Percentiles rank a stretch among this genome's conserved stretches.
Conservation (phyloP, 2,888 invertebrate genomes). For the Augochlorella aurata region DNA sequence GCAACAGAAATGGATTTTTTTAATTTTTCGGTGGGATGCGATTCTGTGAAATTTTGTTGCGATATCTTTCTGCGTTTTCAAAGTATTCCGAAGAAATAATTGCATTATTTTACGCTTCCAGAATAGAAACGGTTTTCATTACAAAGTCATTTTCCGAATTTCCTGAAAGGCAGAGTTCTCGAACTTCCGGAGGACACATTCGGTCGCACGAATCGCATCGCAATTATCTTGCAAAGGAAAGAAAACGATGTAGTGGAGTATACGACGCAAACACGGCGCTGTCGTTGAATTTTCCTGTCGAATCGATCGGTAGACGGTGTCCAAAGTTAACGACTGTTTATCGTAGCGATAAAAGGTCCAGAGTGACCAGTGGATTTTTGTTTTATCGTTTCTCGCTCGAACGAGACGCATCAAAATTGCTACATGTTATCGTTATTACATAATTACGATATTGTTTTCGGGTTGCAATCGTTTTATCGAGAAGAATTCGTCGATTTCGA, state of each 20-base stretch:
- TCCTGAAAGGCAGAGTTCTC: background rate
- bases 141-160: background rate
- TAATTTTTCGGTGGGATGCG: background rate
- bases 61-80: background rate
- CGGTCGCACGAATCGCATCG: background rate
- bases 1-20: background rate
- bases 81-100: background rate
- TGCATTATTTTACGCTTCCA: background rate
- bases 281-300: slow-evolving; percentile 22
- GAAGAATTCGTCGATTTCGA: background rate
- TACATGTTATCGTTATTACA: slow-evolving; percentile 23
- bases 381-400: background rate
- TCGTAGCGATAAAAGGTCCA: slow-evolving; percentile 17
- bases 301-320: slow-evolving; percentile 17
- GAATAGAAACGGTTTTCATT: too few species aligned
- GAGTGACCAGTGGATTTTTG: background rate
- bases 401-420: background rate
- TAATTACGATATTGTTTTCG: background rate
- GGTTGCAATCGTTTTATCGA: background rate
- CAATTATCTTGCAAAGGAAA: slow-evolving; percentile 13
- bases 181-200: background rate
- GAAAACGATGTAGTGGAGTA: background rate
- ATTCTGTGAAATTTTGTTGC: background rate
- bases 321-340: slow-evolving; percentile 7
- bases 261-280: background rate